phyloP scores from a whole-genome alignment of 2,797 vertebrate species.

The Streptopelia turtur region DNA sequence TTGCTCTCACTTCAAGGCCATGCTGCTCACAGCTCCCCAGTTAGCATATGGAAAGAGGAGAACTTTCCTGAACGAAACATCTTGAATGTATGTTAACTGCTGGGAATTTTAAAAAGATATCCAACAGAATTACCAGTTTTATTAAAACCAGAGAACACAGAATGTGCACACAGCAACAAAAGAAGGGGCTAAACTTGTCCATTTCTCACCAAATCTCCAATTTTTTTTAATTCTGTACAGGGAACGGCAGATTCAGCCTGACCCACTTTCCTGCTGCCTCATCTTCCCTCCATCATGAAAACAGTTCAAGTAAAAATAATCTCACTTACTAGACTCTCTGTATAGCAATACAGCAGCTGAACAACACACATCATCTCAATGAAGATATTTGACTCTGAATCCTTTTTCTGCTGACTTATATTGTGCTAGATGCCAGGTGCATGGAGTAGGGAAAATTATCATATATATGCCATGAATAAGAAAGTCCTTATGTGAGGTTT shows the following conservation, averaged over 20 bases:
- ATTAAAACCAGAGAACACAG: neutral
- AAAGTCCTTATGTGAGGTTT: neutral
- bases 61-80: neutral
- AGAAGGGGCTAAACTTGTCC: neutral
- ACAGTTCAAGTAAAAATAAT: slow-evolving; percentile 23
- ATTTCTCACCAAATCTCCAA: neutral
- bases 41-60: neutral
- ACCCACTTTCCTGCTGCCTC: neutral
- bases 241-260: neutral
- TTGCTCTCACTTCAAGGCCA: neutral
- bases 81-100: neutral
- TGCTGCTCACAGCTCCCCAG: neutral
- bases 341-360: neutral
- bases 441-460: neutral
- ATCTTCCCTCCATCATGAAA: neutral
- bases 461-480: neutral
- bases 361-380: neutral
- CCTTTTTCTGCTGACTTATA: neutral
- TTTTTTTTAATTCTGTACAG: neutral
- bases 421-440: neutral
- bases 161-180: neutral
- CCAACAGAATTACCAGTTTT: neutral
- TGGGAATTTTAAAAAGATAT: neutral
- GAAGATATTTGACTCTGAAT: neutral
- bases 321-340: neutral